A percentile compares a stretch with the other conserved stretches of the same genome.
phyloP scores from a whole-genome alignment of 2,113 vertebrate species.

The Collichthys lucidus region DNA sequence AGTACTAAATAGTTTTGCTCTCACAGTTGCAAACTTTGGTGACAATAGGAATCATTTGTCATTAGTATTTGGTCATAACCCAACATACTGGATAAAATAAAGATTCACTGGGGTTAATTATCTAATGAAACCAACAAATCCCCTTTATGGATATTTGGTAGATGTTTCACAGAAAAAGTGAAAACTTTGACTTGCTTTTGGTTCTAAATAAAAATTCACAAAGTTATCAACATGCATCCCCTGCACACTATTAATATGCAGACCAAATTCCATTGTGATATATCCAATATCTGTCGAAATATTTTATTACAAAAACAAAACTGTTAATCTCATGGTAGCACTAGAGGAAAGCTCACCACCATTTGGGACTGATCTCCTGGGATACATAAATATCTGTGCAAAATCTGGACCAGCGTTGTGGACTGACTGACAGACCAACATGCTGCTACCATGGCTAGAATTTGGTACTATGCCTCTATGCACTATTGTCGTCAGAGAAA shows the following conservation, averaged over 20 bases:
- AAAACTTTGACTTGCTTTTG: background rate
- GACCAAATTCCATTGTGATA: background rate
- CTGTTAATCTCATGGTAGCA: background rate
- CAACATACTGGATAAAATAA: too few relatives aligned
- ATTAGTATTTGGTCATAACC: too few relatives aligned
- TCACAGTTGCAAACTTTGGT: constrained; percentile 4
- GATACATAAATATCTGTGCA: background rate
- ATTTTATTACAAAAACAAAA: background rate
- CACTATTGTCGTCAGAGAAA: background rate
- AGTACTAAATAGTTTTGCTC: background rate
- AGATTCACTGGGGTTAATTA: too few relatives aligned
- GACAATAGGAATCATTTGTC: too few relatives aligned
- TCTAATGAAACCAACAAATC: too few relatives aligned
- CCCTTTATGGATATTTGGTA: background rate
- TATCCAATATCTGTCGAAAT: background rate
- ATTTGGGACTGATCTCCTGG: background rate
- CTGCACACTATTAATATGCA: background rate
- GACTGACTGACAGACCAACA: background rate
- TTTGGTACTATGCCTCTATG: too few relatives aligned
- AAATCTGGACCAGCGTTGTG: background rate
- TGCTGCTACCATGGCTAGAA: background rate
- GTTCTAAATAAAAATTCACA: background rate
- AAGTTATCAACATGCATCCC: background rate
- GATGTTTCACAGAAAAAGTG: background rate
- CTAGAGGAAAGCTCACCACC: background rate